Evolutionary conservation across 2,113 vertebrate genomes (phyloP).

Genomic region (Neopipo cinnamomea): DNA sequence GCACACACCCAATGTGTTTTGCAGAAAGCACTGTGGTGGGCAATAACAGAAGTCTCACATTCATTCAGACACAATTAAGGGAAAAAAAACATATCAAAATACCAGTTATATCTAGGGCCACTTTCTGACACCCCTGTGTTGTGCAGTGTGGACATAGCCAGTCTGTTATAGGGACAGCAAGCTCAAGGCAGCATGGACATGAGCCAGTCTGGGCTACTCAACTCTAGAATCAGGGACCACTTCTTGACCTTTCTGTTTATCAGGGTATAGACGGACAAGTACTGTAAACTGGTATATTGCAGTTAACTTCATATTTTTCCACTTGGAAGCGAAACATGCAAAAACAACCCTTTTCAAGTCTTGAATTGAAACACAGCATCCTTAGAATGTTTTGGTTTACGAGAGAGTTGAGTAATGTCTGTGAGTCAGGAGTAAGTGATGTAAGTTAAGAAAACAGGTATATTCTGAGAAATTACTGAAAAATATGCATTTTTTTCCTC

Average conservation of each 20-base stretch:
- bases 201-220: not conserved
- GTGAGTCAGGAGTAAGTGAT: not conserved
- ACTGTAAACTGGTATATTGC: not conserved
- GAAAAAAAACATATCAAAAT: not conserved
- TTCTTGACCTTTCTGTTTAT: not conserved
- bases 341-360: not conserved
- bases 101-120: not conserved
- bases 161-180: not conserved
- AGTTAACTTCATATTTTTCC: not conserved
- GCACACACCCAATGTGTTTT: not conserved
- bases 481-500: not conserved
- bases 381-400: not conserved
- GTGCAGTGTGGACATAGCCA: not conserved
- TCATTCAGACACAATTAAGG: not conserved
- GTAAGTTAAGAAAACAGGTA: not conserved
- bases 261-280: not conserved
- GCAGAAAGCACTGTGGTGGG: not conserved
- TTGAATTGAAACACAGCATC: not conserved
- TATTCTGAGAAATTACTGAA: not conserved
- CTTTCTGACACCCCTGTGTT: not conserved
- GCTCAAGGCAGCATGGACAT: not conserved
- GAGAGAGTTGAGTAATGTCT: not conserved
- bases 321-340: not conserved
- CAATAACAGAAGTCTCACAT: not conserved
- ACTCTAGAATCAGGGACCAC: not conserved